Evolutionary conservation across 2,888 invertebrate genomes (phyloP), one percentile per base, ranked within the genome.

Genomic region (Plebejus melissa): DNA sequence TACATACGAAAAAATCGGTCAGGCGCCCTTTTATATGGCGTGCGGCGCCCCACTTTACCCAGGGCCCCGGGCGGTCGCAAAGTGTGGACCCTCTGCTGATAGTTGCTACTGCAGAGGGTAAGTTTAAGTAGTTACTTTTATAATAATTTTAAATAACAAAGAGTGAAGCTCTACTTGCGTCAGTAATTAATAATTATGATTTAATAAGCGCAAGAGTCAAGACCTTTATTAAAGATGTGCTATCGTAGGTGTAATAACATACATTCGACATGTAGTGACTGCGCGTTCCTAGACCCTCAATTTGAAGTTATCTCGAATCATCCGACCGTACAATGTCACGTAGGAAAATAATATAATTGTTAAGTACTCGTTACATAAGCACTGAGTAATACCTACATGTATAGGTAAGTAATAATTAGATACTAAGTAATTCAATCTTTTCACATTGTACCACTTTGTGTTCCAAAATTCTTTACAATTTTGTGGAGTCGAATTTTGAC

Each of bases 221-320:
- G 32, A 65, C 32, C 65, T 65, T 36, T 13, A 36, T 36, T 65
- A 32, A 16, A 13, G 13, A 32, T 36, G 5, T 36, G 65, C 4
- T 65, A 65, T 65, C 65, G 22, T 11, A 28, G 5, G 13, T 36
- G 32, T 65, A 65, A 65, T 65, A 65, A 65, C 65, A 65, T 65
- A 65, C 65, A 60, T 60, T 60, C 2, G 2, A 76, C n/a, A 70
- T 70, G 76, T 36, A 76, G 65, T 65, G 65, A 65, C 65, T 65
- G 5, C 32, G 32, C 65, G 32, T 13, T 36, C 22, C 65, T 65
- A 65, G 13, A 65, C 65, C 65, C 65, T 65, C 65, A 65, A 65
- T 65, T 65, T 65, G 32, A 65, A 65, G 16, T 65, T 65, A 36
- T 65, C 65, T 65, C 65, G 65, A 32, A 36, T 65, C 65, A 65